These are phyloP conservation scores for Parnassius apollo DNA, from an alignment of 2,888 invertebrate species.

Conservation along the genomic window DNA sequence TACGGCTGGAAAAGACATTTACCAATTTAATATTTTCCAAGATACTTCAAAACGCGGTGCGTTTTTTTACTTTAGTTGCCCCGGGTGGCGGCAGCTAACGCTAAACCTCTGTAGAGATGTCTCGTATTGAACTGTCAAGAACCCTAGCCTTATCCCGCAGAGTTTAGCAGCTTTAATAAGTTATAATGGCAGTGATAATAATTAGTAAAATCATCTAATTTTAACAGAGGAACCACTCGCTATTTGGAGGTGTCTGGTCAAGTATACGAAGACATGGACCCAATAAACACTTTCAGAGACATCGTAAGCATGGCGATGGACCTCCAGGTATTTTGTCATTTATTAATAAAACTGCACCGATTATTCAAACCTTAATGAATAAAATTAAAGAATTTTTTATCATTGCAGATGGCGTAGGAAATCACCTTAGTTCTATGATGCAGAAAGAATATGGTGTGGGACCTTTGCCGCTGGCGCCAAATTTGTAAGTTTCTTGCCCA, in stretches of 20 bases:
- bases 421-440: slow-evolving; percentile 78
- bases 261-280: slow-evolving; percentile 90
- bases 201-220: background rate
- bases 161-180: too few species aligned
- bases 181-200: too few species aligned
- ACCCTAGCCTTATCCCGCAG: too few species aligned
- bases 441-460: slow-evolving; percentile 71
- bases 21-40: too few species aligned
- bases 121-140: too few species aligned
- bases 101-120: too few species aligned
- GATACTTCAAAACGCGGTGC: too few species aligned
- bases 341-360: background rate
- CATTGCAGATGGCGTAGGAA: slow-evolving; percentile 63
- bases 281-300: slow-evolving; percentile 63
- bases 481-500: slow-evolving; percentile 55
- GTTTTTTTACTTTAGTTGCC: too few species aligned
- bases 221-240: slow-evolving; percentile 94
- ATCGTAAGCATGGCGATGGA: slow-evolving; percentile 59
- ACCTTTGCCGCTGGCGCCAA: slow-evolving; percentile 62
- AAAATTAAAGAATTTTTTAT: background rate
- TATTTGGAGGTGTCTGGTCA: slow-evolving; percentile 98
- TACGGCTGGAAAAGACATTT: too few species aligned
- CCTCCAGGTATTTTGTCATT: slow-evolving; percentile 49
- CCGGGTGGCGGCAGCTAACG: too few species aligned
- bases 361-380: background rate